These are phyloP conservation scores for Scelioninae gen. 1 DNA, from an alignment of 2,888 invertebrate genomes.

Conservation along the genomic window DNA sequence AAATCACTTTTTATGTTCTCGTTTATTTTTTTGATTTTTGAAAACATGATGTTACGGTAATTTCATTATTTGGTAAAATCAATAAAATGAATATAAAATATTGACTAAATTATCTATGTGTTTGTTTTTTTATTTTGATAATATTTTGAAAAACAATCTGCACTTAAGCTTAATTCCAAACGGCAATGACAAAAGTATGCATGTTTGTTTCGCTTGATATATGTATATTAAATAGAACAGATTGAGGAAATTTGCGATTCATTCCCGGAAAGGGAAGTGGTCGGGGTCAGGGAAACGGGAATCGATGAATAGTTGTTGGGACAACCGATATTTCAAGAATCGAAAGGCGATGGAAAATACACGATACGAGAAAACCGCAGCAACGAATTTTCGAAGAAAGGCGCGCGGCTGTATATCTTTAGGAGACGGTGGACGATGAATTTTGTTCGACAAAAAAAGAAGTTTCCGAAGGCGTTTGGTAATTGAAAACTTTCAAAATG, in stretches of 20 bases:
- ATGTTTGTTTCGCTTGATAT: constrained; percentile 25
- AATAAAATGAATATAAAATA: no score
- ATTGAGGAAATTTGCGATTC: constrained; percentile 55
- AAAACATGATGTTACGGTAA: no score
- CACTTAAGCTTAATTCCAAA: constrained; percentile 4
- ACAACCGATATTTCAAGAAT: constrained; percentile 44
- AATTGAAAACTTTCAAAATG: constrained; percentile 62
- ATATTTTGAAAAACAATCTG: no score
- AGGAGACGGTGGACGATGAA: constrained; percentile 42
- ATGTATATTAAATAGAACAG: constrained; percentile 49
- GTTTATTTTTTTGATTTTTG: no score
- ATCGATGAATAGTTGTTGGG: constrained; percentile 40
- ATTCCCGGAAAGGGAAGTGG: constrained; percentile 34
- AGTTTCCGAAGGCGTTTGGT: constrained; percentile 49
- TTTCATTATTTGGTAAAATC: no score
- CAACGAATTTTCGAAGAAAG: constrained; percentile 54
- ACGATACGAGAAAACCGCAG: constrained; percentile 49
- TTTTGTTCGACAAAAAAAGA: constrained; percentile 42
- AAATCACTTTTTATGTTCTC: no score
- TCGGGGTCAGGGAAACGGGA: constrained; percentile 14
- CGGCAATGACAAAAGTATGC: constrained; percentile 7
- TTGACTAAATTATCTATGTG: no score
- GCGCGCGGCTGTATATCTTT: constrained; percentile 44
- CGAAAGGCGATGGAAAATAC: constrained; percentile 37
- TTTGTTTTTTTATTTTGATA: no score